Percentiles rank a stretch among this genome's conserved stretches.
phyloP scores from a whole-genome alignment of 2,888 invertebrate genomes.

The Criorhina ranunculi region DNA sequence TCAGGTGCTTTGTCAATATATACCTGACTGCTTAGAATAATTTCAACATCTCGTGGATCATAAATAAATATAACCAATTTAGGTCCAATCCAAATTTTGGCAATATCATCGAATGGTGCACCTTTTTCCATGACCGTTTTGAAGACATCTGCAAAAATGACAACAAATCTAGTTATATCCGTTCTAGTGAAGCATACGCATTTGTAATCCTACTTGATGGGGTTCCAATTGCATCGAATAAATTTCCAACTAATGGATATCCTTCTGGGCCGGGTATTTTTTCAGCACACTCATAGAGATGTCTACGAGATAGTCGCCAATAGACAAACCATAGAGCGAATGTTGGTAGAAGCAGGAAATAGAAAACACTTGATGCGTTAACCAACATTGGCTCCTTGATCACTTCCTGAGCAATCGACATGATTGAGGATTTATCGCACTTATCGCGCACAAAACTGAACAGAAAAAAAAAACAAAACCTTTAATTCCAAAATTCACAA shows the following conservation, averaged over 20 bases:
- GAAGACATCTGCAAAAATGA: constrained; percentile 88
- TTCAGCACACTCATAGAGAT: constrained; percentile 89
- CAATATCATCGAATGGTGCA: constrained; percentile 86
- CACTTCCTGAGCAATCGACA: constrained; percentile 81
- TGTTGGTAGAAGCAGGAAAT: constrained; percentile 90
- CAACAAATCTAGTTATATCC: constrained; percentile 27
- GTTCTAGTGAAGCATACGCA: no score
- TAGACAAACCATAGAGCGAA: constrained; percentile 90
- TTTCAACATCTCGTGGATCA: constrained; percentile 91
- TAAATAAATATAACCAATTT: constrained; percentile 90
- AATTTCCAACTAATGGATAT: constrained; percentile 90
- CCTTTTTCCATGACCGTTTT: constrained; percentile 85
- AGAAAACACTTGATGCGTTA: constrained; percentile 89
- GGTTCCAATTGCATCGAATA: constrained; percentile 90
- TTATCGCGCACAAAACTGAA: constrained; percentile 19
- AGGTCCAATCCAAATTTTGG: constrained; percentile 91
- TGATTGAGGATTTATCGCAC: constrained; percentile 65
- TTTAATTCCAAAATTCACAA: constrained; percentile 1
- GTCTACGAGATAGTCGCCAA: constrained; percentile 90
- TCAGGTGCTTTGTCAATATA: constrained; percentile 92
- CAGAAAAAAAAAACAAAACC: no score
- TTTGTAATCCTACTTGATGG: constrained; percentile 87
- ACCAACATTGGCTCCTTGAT: constrained; percentile 82
- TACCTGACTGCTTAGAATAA: constrained; percentile 91
- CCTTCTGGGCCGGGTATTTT: constrained; percentile 90